Base-by-base conservation (phyloP, 2,113 vertebrate species). In the Pogonocichla stellata region DNA sequence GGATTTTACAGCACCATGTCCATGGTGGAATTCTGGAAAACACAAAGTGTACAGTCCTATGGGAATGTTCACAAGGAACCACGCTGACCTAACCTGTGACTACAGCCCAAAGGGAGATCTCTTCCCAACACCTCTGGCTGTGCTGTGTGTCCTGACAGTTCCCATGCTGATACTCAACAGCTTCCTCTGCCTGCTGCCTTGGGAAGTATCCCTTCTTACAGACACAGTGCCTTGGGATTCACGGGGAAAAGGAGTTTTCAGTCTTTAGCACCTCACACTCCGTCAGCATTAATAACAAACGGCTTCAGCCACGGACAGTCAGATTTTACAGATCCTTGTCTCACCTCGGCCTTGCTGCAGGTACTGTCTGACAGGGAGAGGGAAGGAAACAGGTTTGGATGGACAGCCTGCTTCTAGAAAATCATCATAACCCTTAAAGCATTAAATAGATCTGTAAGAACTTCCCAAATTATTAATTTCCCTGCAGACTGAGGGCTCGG, bases 251-350 rank as follows among this genome's bases (percentile, higher is more conserved):
- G 0, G 5, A 22, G 2, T 24, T 67, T 58, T 99, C 98, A 99
- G 96, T 99, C 99, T 94, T 99, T 99, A 69, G 98, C 98, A 33
- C 99, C 99, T 14, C 99, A 98, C 42, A 99, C 98, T 47, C 99
- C 98, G 3, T 99, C 99, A 2, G 99, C 90, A 33, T 99, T 99
- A 28, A 99, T 98, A 60, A 99, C 99, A 91, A 99, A 99, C 97
- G 4, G 99, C 99, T 81, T 99, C 99, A 3, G 99, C 98, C 97
- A 99, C 1, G 98, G 98, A 4, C 98, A 99, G 95, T 99, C 99
- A 3, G 99, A 99, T 99, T 94, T 99, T 99, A 94, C 99, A 99
- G 95, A 99, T 99, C 72, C 99, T 97, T 5, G 98, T 99, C 75
- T 99, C 99, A 47, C 99, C 98, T 84, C 98, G 72, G 84, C 99